These are phyloP conservation scores for Archilochus colubris DNA, from an alignment of 2,113 vertebrate species.

Conservation along the genomic window DNA sequence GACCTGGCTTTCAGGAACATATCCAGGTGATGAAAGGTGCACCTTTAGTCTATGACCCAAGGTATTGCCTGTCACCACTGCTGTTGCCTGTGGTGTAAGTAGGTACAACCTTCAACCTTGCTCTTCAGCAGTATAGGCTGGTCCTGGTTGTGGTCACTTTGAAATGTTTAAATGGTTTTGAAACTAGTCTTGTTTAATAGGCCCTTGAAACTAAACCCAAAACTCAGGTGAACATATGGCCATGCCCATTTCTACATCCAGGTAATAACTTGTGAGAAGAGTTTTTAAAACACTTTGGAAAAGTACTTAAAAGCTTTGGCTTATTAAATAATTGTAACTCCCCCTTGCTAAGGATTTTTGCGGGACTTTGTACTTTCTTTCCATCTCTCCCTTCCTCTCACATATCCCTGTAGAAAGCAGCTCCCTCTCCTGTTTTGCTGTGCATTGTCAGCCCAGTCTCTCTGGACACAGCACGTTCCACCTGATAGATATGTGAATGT, in stretches of 20 bases:
- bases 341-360: not conserved
- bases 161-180: conserved; percentile 45
- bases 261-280: not conserved
- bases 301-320: conserved; percentile 35
- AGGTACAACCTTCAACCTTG: not conserved
- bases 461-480: not conserved
- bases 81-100: not conserved
- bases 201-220: conserved; percentile 70
- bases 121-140: conserved; percentile 9
- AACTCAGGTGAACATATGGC: conserved; percentile 16
- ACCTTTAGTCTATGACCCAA: not conserved
- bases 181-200: conserved; percentile 54
- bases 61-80: not conserved
- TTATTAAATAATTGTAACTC: not conserved
- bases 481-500: not conserved
- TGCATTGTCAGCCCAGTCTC: not conserved
- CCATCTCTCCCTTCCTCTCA: not conserved
- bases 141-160: conserved; percentile 65
- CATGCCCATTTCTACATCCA: conserved; percentile 14
- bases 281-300: not conserved
- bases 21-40: not conserved
- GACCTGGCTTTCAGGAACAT: not conserved
- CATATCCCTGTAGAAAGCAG: not conserved
- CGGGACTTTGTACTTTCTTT: conserved; percentile 18
- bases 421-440: not conserved